Conservation (phyloP, 2,113 vertebrate species). For the Neomonachus schauinslandi region DNA sequence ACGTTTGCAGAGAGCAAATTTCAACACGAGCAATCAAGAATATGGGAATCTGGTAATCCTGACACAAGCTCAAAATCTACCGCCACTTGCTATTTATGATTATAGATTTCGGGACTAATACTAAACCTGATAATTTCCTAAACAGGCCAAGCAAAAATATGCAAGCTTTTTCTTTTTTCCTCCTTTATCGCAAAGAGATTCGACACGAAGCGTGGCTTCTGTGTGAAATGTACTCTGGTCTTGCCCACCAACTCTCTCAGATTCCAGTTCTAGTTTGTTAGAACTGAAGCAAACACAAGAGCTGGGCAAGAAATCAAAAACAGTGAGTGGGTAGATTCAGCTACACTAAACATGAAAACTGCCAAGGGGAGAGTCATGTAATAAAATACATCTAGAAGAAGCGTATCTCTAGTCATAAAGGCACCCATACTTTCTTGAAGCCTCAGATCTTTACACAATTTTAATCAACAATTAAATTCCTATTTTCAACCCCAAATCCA, state of each 20-base stretch:
- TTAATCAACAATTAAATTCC: constrained; percentile 13
- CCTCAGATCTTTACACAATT: not conserved
- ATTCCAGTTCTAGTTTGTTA: not conserved
- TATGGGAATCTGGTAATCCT: not conserved
- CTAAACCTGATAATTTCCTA: not conserved
- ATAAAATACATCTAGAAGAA: not conserved
- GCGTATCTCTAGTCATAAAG: not conserved
- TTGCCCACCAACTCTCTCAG: not conserved
- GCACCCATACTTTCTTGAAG: not conserved
- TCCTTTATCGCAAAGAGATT: not conserved
- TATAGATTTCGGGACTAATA: not conserved
- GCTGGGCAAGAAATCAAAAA: not conserved
- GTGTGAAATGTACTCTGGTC: not conserved
- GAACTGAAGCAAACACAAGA: not conserved
- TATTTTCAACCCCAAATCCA: not conserved
- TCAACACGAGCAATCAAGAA: not conserved
- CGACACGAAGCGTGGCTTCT: not conserved
- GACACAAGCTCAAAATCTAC: not conserved
- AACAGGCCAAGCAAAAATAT: not conserved
- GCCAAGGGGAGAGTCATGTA: not conserved
- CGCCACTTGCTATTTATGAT: not conserved
- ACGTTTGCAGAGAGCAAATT: not conserved
- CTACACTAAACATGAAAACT: not conserved
- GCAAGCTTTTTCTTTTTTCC: not conserved
- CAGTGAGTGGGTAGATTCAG: not conserved